phyloP scores from a whole-genome alignment of 2,113 vertebrate species.

The Marmota flaviventris region DNA sequence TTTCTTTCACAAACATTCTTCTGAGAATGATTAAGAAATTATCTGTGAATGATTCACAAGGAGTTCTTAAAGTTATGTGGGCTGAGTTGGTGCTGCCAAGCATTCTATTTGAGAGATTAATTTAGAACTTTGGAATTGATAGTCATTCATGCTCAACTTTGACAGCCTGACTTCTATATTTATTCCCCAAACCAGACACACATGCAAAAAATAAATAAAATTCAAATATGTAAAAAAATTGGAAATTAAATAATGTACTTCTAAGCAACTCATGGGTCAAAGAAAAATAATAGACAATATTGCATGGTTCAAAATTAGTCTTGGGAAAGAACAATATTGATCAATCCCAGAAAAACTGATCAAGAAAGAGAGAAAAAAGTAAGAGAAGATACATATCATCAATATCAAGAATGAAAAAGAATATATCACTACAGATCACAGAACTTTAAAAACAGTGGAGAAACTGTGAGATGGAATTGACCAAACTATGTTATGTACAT shows the following conservation, averaged over 20 bases:
- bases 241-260: neutral
- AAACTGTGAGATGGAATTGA: too few species aligned
- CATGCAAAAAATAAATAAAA: neutral
- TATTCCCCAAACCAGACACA: neutral
- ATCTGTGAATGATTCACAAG: conserved; percentile 52
- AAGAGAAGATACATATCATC: neutral
- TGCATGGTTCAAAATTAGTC: neutral
- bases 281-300: neutral
- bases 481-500: too few species aligned
- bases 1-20: conserved; percentile 44
- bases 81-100: neutral
- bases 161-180: neutral
- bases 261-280: neutral
- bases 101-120: neutral
- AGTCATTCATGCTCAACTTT: neutral
- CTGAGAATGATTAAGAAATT: conserved; percentile 33
- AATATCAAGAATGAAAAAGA: neutral
- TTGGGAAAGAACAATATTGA: neutral
- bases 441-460: too few species aligned
- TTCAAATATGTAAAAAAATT: neutral
- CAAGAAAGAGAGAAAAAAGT: neutral
- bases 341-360: neutral
- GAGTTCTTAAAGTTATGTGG: neutral
- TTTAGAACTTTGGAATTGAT: neutral
- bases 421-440: neutral